These are phyloP conservation scores for Calliphora vomitoria DNA, from an alignment of 2,888 invertebrate genomes.

Conservation along the genomic window DNA sequence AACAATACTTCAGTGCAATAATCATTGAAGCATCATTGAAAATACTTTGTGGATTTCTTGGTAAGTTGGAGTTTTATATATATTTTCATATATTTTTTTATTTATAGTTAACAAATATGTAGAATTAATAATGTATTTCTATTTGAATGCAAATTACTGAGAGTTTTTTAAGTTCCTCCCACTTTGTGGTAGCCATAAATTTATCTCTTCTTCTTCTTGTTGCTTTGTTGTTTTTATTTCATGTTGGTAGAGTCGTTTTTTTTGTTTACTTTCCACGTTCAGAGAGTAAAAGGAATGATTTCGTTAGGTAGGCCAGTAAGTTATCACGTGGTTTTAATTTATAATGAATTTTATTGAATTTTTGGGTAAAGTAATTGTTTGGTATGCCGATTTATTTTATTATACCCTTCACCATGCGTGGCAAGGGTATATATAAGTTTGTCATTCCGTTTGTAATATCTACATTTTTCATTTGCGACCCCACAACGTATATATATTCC, in stretches of 20 bases:
- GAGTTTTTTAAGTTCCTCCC: neutral
- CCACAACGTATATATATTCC: no score
- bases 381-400: no score
- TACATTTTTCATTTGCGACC: no score
- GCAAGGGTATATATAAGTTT: no score
- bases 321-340: no score
- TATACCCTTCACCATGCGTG: no score
- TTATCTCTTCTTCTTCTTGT: neutral
- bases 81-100: constrained; percentile 1
- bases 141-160: constrained; percentile 5
- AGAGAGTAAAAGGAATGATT: neutral
- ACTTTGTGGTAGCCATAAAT: neutral
- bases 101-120: neutral
- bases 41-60: constrained; percentile 11
- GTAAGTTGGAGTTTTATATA: neutral
- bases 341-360: no score
- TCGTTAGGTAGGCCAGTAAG: neutral
- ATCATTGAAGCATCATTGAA: neutral
- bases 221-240: neutral
- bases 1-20: no score
- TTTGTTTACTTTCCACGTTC: neutral
- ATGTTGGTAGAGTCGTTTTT: neutral
- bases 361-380: neutral
- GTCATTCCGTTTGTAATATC: no score
- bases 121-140: constrained; percentile 4